phyloP scores from a whole-genome alignment of 2,797 vertebrate species.

The Acipenser transmontanus region DNA sequence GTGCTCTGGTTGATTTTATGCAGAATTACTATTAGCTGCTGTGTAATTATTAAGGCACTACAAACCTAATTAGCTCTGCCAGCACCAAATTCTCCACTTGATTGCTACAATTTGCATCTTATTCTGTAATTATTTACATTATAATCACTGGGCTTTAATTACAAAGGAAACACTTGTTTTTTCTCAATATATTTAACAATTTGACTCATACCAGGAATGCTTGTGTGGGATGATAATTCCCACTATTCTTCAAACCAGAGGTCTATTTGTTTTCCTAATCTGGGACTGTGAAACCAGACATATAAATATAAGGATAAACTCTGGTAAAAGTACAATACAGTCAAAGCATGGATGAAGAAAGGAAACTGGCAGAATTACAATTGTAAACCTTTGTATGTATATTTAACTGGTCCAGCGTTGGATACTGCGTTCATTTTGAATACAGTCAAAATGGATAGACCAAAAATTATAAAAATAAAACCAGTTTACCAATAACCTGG shows the following conservation, averaged over 20 bases:
- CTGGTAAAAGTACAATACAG: too few relatives aligned
- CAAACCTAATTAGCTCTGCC: conserved; percentile 67
- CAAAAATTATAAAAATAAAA: too few relatives aligned
- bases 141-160: conserved; percentile 46
- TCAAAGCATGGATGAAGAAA: too few relatives aligned
- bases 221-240: background rate
- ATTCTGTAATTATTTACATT: conserved; percentile 68
- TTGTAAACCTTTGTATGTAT: too few relatives aligned
- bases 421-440: too few relatives aligned
- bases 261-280: too few relatives aligned
- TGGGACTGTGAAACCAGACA: too few relatives aligned
- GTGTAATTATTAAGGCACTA: conserved; percentile 66
- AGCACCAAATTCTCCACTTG: conserved; percentile 55
- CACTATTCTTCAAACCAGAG: background rate
- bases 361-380: too few relatives aligned
- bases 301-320: too few relatives aligned
- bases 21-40: conserved; percentile 56
- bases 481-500: too few relatives aligned
- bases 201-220: background rate
- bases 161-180: conserved; percentile 31
- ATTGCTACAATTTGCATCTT: conserved; percentile 64
- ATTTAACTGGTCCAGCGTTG: too few relatives aligned
- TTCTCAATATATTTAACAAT: conserved; percentile 4
- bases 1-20: conserved; percentile 47
- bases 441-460: too few relatives aligned